phyloP scores from a whole-genome alignment of 2,888 invertebrate genomes.

The Zygaena filipendulae region DNA sequence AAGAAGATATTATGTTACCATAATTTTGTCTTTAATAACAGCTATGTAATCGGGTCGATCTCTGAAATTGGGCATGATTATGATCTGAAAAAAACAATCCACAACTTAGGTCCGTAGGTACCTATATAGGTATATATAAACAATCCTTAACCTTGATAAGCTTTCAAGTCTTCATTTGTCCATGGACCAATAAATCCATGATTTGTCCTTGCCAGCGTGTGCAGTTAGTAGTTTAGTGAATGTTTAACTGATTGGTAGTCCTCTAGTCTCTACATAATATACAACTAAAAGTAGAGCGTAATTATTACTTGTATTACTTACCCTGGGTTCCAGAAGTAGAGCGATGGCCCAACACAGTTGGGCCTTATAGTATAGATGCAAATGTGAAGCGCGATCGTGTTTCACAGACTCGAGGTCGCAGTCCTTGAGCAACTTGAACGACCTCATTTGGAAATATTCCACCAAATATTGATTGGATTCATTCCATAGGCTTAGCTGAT shows the following conservation, averaged over 20 bases:
- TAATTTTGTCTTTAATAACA: constrained; percentile 46
- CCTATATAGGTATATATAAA: too few species aligned
- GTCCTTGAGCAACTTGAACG: constrained; percentile 25
- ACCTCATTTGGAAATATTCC: constrained; percentile 31
- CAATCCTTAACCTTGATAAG: too few species aligned
- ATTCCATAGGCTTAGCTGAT: constrained; percentile 41
- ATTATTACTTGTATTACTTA: too few species aligned
- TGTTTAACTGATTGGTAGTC: too few species aligned
- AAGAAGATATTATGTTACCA: too few species aligned
- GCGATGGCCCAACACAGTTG: constrained; percentile 58
- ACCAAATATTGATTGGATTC: constrained; percentile 22
- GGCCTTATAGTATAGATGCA: constrained; percentile 37
- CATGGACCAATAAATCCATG: too few species aligned
- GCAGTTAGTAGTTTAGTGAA: too few species aligned
- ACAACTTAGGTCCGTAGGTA: too few species aligned
- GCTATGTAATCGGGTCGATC: constrained; percentile 23
- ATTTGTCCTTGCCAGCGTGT: too few species aligned
- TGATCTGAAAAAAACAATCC: constrained; percentile 29
- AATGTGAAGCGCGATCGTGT: constrained; percentile 22
- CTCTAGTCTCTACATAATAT: too few species aligned
- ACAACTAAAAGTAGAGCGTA: too few species aligned
- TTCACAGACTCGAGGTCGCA: constrained; percentile 31
- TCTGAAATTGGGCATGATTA: constrained; percentile 30
- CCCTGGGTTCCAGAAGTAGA: constrained; percentile 42
- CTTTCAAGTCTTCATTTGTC: too few species aligned